Base-by-base conservation (phyloP, 2,888 invertebrate species). In the Sarcophaga carnaria region DNA sequence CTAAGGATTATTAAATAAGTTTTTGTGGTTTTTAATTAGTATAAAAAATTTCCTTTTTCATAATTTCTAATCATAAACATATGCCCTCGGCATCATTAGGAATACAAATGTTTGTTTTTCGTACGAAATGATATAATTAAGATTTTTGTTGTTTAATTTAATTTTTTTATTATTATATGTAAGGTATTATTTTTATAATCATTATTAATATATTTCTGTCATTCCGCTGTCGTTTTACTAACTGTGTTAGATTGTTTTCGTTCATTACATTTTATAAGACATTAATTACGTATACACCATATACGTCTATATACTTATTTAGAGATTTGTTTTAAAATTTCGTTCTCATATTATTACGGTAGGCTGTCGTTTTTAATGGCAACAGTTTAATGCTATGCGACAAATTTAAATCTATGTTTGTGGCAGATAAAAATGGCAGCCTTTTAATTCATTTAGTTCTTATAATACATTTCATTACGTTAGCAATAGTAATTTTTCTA, bases 321-420 rank as follows among this genome's bases (percentile, higher is more conserved):
- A 64, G 59, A 80, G 59, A 72, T 72, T 80, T 80, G 80, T 80
- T 80, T 72, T 64, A 80, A 80, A 80, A 80, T 72, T 72, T 72
- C 71, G 63, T 70, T 5, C 12, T 54, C 54, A 54, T 54, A 17
- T 54, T 54, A 14, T 54, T 54, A 17, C 37, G 8, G 2, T 37
- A 37, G 37, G 37, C 2, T 37, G 37, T 10, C 37, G 37, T 37
- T 37, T 10, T 37, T 37, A 37, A 10, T 37, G 37, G 37, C 37
- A 37, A 37, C 10, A 37, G 10, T 37, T 37, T 37, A 37, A 37
- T 37, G 10, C 37, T 37, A 37, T 37, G 37, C 37, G 37, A 10
- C 37, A 37, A 37, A 37, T 37, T 37, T 37, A 37, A 37, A 37
- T 37, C 37, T 8, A 37, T 37, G 8, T 37, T 37, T 37, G 37